Base-by-base conservation (phyloP, 2,797 vertebrate genomes). In the Discoglossus pictus region DNA sequence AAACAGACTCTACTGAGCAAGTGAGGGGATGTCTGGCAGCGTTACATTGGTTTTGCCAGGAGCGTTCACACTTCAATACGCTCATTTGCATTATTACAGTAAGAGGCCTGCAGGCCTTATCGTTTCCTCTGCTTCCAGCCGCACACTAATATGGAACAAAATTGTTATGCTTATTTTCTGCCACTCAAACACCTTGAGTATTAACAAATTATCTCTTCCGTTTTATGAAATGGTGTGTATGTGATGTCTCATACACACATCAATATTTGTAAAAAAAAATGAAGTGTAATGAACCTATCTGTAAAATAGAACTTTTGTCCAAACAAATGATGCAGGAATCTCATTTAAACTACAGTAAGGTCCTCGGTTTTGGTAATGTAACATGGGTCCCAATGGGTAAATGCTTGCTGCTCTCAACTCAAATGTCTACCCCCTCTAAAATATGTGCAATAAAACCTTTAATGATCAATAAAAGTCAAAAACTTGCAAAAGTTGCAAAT, bases 101-200 rank as follows among this genome's bases (percentile, higher is more conserved):
- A 83, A 75, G 58, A 84, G 80, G 83, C 83, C 85, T 79, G 65
- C 39, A 69, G 85, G 85, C 81, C 78, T 83, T 80, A 86, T 80
- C 82, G 79, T 80, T 84, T 86, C 81, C 83, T 83, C 75, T 84
- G 82, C 74, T 78, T 76, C 73, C 83, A 86, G 80, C 75, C 75
- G 82, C 76, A 76, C 50, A 79, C 75, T 84, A 85, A 89, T 86
- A 81, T 82, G 79, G 77, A 76, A 78, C 79, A 85, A 74, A 75
- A 66, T 78, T 84, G 82, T 83, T 80, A 79, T 83, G 79, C 83
- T 83, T 78, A 84, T 81, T 76, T 81, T 76, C 86, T 90, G 87
- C 87, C 92, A 92, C 79, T 81, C 88, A 93, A 89, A 88, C 84
- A 83, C 74, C 73, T 83, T 76, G 59, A 67, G 46, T 78, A 83